Percentiles rank a stretch among this genome's conserved stretches.
phyloP scores from a whole-genome alignment of 37 sponge, comb jelly and placozoan species.

The Tethya wilhelma region DNA sequence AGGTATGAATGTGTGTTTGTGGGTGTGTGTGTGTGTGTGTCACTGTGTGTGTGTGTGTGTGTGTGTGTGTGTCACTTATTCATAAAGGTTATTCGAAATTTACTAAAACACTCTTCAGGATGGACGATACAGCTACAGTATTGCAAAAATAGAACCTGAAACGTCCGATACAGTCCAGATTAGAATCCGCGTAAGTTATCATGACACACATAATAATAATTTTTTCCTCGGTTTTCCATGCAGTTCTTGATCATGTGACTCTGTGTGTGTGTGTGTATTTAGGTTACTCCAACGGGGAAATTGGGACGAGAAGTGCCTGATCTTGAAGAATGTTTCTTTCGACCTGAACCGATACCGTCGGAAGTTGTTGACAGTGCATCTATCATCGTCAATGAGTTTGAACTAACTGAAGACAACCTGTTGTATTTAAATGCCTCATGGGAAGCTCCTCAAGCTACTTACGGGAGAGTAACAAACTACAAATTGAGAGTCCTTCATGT shows the following conservation, averaged over 20 bases:
- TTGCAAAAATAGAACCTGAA: too few species aligned
- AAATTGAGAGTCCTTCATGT: conserved; percentile 1
- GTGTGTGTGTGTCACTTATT: too few species aligned
- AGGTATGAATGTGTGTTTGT: too few species aligned
- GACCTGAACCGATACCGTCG: neutral
- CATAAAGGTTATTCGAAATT: too few species aligned
- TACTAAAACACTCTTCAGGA: too few species aligned
- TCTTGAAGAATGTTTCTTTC: neutral
- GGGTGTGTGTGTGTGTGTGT: too few species aligned
- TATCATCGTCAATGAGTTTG: neutral
- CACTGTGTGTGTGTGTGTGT: too few species aligned
- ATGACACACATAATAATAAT: too few species aligned
- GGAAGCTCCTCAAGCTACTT: neutral
- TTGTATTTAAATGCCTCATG: conserved; percentile 12
- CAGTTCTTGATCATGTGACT: neutral
- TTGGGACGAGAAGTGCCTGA: neutral
- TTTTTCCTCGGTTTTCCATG: too few species aligned
- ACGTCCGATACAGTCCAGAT: too few species aligned
- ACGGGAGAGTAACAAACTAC: conserved; percentile 23
- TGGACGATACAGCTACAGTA: too few species aligned
- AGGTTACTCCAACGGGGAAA: neutral
- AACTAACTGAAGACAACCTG: neutral
- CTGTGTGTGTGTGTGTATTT: neutral
- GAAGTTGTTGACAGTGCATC: conserved; percentile 1
- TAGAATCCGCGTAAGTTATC: too few species aligned